Base-by-base conservation (phyloP, 2,888 invertebrate species). In the Criorhina ranunculi region DNA sequence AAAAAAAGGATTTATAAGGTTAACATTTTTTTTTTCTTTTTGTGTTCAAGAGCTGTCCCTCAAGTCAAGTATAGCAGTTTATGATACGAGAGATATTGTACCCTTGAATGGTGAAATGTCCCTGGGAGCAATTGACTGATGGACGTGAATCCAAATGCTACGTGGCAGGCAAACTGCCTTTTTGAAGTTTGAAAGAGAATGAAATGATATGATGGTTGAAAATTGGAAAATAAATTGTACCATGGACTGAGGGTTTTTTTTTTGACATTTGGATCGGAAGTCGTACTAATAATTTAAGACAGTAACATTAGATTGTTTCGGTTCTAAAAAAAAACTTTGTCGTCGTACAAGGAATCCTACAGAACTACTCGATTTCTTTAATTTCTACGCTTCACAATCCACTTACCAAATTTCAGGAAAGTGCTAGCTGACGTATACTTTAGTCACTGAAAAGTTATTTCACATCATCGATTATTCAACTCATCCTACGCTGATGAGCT, bases 41-140 rank as follows among this genome's bases (percentile, higher is more conserved):
- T 57, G 33, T 19, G 7, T 60, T 64, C 24, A 4, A 24, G 29
- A 40, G 8, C 46, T 66, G 35, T 53, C 51, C 55, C 53, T 66
- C 62, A 67, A 60, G 60, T 75, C 80, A 67, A 75, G 80, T 69
- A 76, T 24, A 76, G 75, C 69, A 66, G 80, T 81, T 81, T 81
- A 81, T 81, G 80, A 81, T 81, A 76, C 76, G 29, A 49, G 53
- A 60, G 73, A 81, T 76, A 76, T 76, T 62, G 69, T 75, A 79
- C 49, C 53, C 59, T 60, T 67, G 67, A 80, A 67, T 57, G 46
- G 62, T 57, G 44, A 49, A 76, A 44, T 67, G 75, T 75, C 60
- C 75, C 75, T 60, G 35, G 31, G 75, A 80, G 80, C 80, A 67
- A 75, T 80, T 53, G 75, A 75, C 53, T 73, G 67, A 67, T 80